Percentiles rank a stretch among this genome's conserved stretches.
These are phyloP conservation scores for Centrocercus urophasianus DNA, from an alignment of 2,113 vertebrate genomes.

Conservation along the genomic window DNA sequence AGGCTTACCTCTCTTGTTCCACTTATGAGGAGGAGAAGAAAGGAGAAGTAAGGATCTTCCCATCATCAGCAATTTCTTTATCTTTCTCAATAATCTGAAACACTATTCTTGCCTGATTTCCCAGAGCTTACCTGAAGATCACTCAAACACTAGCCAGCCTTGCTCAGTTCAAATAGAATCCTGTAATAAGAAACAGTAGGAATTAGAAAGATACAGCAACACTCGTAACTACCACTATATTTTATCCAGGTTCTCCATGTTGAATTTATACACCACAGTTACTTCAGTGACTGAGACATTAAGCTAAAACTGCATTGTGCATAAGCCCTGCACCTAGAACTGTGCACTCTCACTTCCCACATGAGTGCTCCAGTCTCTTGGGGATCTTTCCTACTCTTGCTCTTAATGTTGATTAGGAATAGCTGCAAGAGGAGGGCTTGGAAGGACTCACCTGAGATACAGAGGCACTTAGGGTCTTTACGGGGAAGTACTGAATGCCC, in stretches of 20 bases:
- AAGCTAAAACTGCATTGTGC: background rate
- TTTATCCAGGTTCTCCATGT: background rate
- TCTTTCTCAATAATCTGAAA: background rate
- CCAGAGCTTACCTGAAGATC: background rate
- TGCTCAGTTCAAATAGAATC: background rate
- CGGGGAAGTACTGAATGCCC: background rate
- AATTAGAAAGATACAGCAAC: background rate
- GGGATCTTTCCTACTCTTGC: background rate
- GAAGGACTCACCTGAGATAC: background rate
- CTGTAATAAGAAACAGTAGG: background rate
- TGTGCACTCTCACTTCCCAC: background rate
- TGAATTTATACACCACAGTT: background rate
- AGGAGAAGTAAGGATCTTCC: background rate
- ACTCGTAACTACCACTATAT: background rate
- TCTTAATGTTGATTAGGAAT: background rate
- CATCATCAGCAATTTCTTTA: background rate
- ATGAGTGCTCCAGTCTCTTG: rapidly evolving
- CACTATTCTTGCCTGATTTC: background rate
- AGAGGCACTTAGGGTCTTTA: rapidly evolving
- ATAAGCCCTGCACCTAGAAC: background rate
- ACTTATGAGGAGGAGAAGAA: background rate
- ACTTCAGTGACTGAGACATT: background rate
- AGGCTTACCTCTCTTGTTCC: background rate
- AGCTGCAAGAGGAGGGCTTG: background rate
- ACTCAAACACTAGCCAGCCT: background rate